These are phyloP conservation scores for Ficedula albicollis DNA, from an alignment of 2,797 vertebrate species.

Conservation along the genomic window DNA sequence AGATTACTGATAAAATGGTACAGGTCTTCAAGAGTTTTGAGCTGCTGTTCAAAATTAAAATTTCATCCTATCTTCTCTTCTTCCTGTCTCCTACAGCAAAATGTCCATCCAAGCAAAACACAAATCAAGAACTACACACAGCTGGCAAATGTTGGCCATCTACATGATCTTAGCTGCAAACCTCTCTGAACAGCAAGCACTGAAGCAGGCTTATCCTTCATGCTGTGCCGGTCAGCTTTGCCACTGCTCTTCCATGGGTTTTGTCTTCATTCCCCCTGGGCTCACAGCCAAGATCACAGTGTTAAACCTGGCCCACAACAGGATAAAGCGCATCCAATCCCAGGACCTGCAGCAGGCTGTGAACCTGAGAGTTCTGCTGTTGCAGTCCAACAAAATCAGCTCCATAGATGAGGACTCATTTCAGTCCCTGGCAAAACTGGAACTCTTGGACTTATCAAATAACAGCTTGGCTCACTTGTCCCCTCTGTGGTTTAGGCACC, in stretches of 20 bases:
- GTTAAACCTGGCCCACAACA: conserved; percentile 77
- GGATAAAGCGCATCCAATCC: conserved; percentile 62
- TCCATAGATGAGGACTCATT: conserved; percentile 73
- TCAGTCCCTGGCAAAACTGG: conserved; percentile 55
- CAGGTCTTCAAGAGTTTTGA: background rate
- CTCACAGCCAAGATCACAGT: conserved; percentile 15
- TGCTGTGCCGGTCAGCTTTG: too few species aligned
- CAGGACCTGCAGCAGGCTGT: conserved; percentile 67
- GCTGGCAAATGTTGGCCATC: background rate
- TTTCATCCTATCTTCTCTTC: background rate
- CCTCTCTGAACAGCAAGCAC: background rate
- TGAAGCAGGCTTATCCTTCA: too few species aligned
- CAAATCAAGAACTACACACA: background rate
- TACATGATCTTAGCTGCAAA: background rate
- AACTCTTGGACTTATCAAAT: conserved; percentile 78
- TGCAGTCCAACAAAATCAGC: conserved; percentile 72
- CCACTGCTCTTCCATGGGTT: conserved; percentile 65
- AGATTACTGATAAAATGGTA: background rate
- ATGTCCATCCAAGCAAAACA: background rate
- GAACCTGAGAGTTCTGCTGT: conserved; percentile 63
- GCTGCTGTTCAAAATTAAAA: background rate
- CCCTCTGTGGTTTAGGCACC: conserved; percentile 74
- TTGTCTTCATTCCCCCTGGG: conserved; percentile 67
- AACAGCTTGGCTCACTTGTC: conserved; percentile 73
- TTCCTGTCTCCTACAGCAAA: background rate